Conservation (phyloP, 2,113 vertebrate genomes). For the Chrysemys picta region DNA sequence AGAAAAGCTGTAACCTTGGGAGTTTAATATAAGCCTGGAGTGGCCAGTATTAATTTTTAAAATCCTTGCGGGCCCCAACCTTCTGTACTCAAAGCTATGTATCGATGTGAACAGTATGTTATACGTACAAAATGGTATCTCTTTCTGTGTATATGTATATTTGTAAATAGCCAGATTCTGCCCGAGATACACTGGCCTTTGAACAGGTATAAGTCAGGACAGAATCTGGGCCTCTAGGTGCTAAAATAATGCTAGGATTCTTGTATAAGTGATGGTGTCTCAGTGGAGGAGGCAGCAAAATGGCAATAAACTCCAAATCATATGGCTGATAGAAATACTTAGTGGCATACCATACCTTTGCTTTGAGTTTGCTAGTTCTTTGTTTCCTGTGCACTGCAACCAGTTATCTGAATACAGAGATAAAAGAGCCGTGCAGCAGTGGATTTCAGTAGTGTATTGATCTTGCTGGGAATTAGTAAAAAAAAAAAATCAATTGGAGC, state of each 20-base stretch:
- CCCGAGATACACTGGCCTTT: not conserved
- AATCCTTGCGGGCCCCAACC: too few relatives aligned
- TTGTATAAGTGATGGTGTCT: not conserved
- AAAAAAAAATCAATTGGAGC: constrained; percentile 19
- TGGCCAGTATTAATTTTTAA: too few relatives aligned
- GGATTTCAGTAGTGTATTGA: constrained; percentile 57
- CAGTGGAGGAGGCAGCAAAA: rapidly evolving
- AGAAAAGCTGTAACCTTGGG: too few relatives aligned
- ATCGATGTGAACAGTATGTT: not conserved
- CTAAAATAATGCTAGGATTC: not conserved
- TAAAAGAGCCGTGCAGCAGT: not conserved
- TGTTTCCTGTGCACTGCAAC: constrained; percentile 16
- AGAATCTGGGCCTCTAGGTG: not conserved
- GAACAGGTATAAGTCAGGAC: not conserved
- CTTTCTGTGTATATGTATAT: not conserved
- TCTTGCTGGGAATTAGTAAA: constrained; percentile 52
- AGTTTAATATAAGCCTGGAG: too few relatives aligned
- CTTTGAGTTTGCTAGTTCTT: not conserved
- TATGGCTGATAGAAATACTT: constrained; percentile 2
- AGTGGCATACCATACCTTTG: not conserved
- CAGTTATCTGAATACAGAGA: constrained; percentile 41
- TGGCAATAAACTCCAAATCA: not conserved
- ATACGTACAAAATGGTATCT: not conserved
- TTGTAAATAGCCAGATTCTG: not conserved
- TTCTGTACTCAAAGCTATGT: too few relatives aligned